These are phyloP conservation scores for Tapirus indicus DNA, from an alignment of 2,797 vertebrate genomes.

Conservation along the genomic window DNA sequence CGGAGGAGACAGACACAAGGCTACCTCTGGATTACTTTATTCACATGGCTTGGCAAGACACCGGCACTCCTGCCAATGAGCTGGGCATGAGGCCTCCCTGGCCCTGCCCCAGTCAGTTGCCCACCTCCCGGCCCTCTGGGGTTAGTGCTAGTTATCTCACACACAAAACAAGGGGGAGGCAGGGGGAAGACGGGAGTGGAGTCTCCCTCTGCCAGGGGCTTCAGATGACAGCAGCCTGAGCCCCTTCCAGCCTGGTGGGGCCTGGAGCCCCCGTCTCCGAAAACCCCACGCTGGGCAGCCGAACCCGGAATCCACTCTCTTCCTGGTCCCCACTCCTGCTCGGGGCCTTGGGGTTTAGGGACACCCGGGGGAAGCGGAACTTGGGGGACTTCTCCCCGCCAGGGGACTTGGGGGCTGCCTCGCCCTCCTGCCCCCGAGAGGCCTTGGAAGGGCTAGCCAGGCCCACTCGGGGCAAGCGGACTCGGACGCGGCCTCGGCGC, in stretches of 20 bases:
- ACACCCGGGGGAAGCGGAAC: conserved; percentile 92
- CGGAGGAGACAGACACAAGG: not conserved
- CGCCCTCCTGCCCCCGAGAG: conserved; percentile 81
- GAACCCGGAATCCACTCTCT: conserved; percentile 88
- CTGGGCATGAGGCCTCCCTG: accelerated
- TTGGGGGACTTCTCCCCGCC: conserved; percentile 88
- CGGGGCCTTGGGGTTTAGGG: conserved; percentile 90
- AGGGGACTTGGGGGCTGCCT: conserved; percentile 83
- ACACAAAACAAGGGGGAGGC: conserved; percentile 12
- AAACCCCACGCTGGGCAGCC: conserved; percentile 89
- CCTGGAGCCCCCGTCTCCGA: conserved; percentile 82
- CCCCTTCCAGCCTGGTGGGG: conserved; percentile 84
- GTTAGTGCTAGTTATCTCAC: conserved; percentile 81
- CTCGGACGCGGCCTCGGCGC: conserved; percentile 75
- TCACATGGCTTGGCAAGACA: conserved; percentile 57
- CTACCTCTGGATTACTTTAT: conserved; percentile 78
- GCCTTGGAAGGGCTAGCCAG: conserved; percentile 89
- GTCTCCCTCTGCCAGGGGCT: not conserved
- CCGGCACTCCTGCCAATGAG: not conserved
- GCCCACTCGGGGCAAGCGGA: conserved; percentile 90
- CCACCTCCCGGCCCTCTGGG: conserved; percentile 48
- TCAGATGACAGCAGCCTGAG: conserved; percentile 85
- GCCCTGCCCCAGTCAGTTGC: not conserved
- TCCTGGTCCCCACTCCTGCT: conserved; percentile 85
- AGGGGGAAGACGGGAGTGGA: not conserved